Evolutionary conservation across 2,797 vertebrate species (phyloP).

Genomic region (Phrynocephalus guinanensis): DNA sequence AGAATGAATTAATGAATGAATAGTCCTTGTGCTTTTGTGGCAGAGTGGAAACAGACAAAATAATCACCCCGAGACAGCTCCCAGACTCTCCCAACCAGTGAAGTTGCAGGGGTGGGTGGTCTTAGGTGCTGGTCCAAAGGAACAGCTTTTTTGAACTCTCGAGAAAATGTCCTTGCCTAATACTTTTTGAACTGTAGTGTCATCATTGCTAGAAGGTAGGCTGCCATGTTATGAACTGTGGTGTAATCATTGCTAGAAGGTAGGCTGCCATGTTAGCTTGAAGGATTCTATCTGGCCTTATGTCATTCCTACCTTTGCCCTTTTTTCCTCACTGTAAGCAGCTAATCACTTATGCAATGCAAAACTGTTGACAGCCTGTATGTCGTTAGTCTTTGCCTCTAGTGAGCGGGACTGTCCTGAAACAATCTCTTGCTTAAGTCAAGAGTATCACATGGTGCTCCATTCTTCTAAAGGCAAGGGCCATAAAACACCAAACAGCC

Average conservation of each 20-base stretch:
- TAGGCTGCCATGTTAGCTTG: neutral
- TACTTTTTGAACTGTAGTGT: neutral
- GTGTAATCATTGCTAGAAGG: neutral
- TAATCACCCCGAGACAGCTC: too few relatives aligned
- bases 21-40: neutral
- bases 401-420: neutral
- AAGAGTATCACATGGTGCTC: too few relatives aligned
- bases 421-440: too few relatives aligned
- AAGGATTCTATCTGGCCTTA: neutral
- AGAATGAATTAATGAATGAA: too few relatives aligned
- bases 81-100: too few relatives aligned
- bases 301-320: neutral
- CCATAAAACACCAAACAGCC: too few relatives aligned
- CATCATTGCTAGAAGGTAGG: neutral
- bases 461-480: too few relatives aligned
- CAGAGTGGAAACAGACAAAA: neutral
- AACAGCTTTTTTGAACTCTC: too few relatives aligned
- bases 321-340: neutral
- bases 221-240: neutral
- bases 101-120: too few relatives aligned
- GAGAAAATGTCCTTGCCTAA: neutral
- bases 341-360: neutral
- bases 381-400: neutral
- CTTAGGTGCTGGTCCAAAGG: too few relatives aligned
- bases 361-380: neutral